Evolutionary conservation across 2,797 vertebrate species (phyloP).

Genomic region (Sciaenops ocellatus): DNA sequence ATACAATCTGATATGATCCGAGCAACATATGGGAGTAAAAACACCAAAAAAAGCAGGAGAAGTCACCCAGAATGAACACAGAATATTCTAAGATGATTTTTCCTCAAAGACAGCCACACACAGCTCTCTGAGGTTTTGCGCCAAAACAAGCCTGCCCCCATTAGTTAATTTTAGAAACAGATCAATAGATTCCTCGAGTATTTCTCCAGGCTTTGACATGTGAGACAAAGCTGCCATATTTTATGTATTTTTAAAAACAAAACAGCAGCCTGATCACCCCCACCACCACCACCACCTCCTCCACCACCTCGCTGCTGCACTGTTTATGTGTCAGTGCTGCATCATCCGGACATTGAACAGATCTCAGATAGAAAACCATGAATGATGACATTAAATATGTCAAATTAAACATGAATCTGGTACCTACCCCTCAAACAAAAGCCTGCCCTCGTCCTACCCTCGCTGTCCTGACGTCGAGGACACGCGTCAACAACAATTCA

Average conservation of each 20-base stretch:
- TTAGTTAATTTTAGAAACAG: constrained; percentile 26
- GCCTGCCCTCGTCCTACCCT: constrained; percentile 28
- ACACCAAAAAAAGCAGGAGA: background rate
- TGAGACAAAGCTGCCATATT: background rate
- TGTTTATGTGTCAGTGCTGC: constrained; percentile 52
- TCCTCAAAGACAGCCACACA: constrained; percentile 3
- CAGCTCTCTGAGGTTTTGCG: background rate
- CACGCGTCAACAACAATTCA: constrained; percentile 39
- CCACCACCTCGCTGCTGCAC: constrained; percentile 27
- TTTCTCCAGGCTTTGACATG: background rate
- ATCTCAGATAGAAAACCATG: constrained; percentile 14
- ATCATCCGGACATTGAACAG: constrained; percentile 37
- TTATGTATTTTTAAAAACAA: background rate
- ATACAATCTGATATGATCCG: background rate
- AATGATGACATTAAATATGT: constrained; percentile 3
- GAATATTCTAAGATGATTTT: background rate
- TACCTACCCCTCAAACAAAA: constrained; percentile 7
- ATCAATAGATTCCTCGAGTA: background rate
- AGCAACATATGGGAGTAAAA: background rate
- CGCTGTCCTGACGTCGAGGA: constrained; percentile 35
- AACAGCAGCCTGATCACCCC: constrained; percentile 11
- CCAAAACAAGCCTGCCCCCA: background rate
- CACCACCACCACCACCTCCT: background rate
- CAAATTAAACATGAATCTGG: background rate
- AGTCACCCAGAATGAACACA: background rate